phyloP scores from a whole-genome alignment of 1,140 invertebrate species.

The Pectinophora gossypiella region DNA sequence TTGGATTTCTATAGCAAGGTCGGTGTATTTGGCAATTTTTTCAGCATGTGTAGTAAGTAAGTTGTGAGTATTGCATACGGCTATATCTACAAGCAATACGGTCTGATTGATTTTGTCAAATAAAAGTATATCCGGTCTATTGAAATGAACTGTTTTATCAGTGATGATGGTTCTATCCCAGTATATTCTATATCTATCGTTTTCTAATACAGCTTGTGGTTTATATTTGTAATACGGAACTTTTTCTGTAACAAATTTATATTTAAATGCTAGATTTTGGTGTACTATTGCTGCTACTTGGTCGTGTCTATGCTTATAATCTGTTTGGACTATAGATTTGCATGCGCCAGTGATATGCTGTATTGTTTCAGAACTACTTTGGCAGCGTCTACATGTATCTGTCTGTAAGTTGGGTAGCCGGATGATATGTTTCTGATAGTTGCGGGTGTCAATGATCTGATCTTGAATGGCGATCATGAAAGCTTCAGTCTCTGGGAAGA shows the following conservation, averaged over 20 bases:
- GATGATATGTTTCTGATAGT: not conserved
- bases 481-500: not conserved
- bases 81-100: not conserved
- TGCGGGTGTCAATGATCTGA: not conserved
- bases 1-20: too few relatives aligned
- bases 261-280: not conserved
- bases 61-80: not conserved
- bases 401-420: not conserved
- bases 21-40: too few relatives aligned
- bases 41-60: not conserved
- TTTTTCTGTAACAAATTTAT: not conserved
- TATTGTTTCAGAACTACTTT: not conserved
- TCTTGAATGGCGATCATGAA: not conserved
- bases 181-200: too few relatives aligned
- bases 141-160: not conserved
- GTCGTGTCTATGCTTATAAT: not conserved
- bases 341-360: not conserved
- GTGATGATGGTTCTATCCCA: not conserved
- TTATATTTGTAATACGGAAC: not conserved
- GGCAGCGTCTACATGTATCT: not conserved
- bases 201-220: not conserved
- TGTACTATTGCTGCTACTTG: not conserved
- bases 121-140: not conserved
- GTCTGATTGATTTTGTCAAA: not conserved
- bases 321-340: not conserved